A percentile compares a stretch with the other conserved stretches of the same genome.
These are phyloP conservation scores for Hafferia zeledoni DNA, from an alignment of 2,797 vertebrate genomes.

Conservation along the genomic window DNA sequence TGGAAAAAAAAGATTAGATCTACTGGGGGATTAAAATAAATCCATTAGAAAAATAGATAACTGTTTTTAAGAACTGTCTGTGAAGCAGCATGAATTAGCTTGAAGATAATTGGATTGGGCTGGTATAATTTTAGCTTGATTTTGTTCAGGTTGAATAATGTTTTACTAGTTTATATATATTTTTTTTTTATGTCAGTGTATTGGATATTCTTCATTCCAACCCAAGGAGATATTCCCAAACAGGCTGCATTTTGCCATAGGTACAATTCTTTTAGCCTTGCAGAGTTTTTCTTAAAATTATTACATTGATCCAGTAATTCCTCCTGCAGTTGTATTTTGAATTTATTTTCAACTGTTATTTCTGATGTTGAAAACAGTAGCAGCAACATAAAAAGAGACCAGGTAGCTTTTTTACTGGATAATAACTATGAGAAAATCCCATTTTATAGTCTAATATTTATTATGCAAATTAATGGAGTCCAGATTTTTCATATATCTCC, in stretches of 20 bases:
- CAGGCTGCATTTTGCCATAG: constrained; percentile 9
- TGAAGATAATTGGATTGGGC: neutral
- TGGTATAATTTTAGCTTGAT: neutral
- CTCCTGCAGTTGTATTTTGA: constrained; percentile 20
- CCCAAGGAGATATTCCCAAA: neutral
- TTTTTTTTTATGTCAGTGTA: constrained; percentile 32
- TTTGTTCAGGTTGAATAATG: constrained; percentile 39
- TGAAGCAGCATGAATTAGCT: neutral
- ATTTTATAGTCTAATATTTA: neutral
- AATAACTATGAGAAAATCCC: neutral
- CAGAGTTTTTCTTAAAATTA: neutral
- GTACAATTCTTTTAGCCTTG: neutral
- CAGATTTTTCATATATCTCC: neutral
- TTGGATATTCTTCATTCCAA: constrained; percentile 22
- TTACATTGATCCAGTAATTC: neutral
- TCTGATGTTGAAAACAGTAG: neutral
- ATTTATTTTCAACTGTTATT: constrained; percentile 35
- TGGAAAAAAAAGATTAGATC: neutral
- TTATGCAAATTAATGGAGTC: neutral
- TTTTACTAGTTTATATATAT: constrained; percentile 40
- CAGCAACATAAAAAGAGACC: neutral
- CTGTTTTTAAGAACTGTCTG: neutral
- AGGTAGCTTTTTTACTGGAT: neutral
- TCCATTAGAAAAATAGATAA: neutral
- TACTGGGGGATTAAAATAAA: neutral